phyloP scores from a whole-genome alignment of 2,113 vertebrate genomes.

The Campylorhamphus procurvoides region DNA sequence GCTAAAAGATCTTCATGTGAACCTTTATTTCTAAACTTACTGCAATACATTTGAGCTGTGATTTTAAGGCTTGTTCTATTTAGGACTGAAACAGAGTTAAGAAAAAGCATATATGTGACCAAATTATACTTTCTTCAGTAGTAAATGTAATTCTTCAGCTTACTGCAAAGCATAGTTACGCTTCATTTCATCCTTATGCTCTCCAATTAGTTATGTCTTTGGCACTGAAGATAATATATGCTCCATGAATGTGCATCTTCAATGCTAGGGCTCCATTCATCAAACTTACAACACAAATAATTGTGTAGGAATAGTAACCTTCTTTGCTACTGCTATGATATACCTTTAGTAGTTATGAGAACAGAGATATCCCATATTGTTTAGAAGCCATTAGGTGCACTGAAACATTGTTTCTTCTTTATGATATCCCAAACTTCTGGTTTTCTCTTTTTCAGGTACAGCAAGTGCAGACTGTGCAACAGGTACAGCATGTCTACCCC shows the following conservation, averaged over 20 bases:
- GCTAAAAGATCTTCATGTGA: neutral
- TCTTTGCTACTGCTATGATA: neutral
- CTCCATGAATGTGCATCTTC: neutral
- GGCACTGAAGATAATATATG: neutral
- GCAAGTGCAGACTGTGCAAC: slow-evolving; percentile 82
- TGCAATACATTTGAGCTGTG: neutral
- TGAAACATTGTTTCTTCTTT: neutral
- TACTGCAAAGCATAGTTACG: neutral
- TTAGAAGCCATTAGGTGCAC: neutral
- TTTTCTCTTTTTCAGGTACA: slow-evolving; percentile 78
- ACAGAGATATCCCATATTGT: neutral
- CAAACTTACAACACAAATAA: neutral
- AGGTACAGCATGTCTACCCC: slow-evolving; percentile 85
- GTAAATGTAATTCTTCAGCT: neutral
- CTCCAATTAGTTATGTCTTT: neutral
- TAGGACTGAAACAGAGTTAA: neutral
- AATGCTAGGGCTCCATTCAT: neutral
- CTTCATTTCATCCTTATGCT: neutral
- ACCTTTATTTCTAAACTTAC: neutral
- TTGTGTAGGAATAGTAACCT: neutral
- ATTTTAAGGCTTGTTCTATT: neutral
- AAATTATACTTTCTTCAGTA: neutral
- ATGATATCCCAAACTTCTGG: neutral
- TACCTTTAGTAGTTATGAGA: neutral
- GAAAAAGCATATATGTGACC: neutral